Percentiles rank a stretch among this genome's conserved stretches.
These are phyloP conservation scores for Lampropteryx suffumata DNA, from an alignment of 2,888 invertebrate species.

Conservation along the genomic window DNA sequence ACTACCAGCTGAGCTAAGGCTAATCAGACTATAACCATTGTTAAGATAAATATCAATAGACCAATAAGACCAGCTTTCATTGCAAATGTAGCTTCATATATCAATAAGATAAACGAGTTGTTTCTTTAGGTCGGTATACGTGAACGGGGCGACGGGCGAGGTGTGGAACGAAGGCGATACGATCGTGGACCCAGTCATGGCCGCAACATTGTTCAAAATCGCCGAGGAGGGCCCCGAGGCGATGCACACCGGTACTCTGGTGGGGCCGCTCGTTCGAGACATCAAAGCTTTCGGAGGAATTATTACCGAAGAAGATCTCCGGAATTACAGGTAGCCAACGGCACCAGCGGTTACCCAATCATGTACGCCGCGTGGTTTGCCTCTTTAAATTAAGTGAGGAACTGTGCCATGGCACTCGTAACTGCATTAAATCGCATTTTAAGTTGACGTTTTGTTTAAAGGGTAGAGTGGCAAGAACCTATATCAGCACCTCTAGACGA, in stretches of 20 bases:
- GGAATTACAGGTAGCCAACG: constrained; percentile 83
- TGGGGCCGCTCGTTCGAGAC: constrained; percentile 86
- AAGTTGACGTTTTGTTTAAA: constrained; percentile 43
- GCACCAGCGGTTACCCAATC: too few species aligned
- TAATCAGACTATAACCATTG: too few species aligned
- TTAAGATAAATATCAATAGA: too few species aligned
- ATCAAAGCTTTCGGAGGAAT: constrained; percentile 88
- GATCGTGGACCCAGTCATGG: constrained; percentile 85
- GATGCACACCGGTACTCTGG: constrained; percentile 89
- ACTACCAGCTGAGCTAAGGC: too few species aligned
- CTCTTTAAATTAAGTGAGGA: too few species aligned
- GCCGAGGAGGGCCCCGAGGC: constrained; percentile 86
- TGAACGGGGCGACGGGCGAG: constrained; percentile 84
- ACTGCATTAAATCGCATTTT: too few species aligned
- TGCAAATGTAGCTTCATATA: too few species aligned
- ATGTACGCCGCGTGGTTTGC: too few species aligned
- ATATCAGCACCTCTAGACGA: constrained; percentile 80
- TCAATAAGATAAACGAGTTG: too few species aligned
- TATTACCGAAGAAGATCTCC: constrained; percentile 89
- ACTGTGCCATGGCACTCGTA: too few species aligned
- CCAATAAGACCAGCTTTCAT: too few species aligned
- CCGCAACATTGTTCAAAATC: constrained; percentile 86
- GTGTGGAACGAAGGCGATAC: constrained; percentile 85
- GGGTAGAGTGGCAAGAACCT: constrained; percentile 86
- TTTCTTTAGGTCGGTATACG: constrained; percentile 75